A percentile compares a stretch with the other conserved stretches of the same genome.
Evolutionary conservation across 1,140 invertebrate species (phyloP).

Genomic region (Leptopilina boulardi): DNA sequence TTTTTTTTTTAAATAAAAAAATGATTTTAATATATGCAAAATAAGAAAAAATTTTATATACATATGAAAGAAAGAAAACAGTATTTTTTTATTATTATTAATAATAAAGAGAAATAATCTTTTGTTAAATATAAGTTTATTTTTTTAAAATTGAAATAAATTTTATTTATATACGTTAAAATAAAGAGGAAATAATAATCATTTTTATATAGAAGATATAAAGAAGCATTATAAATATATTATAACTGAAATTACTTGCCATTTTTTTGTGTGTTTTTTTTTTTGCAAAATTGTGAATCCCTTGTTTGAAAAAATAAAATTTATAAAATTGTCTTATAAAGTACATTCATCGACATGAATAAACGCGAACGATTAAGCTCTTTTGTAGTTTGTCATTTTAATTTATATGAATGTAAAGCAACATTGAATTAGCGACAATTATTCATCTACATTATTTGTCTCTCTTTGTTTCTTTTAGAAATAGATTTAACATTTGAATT

Average conservation of each 20-base stretch:
- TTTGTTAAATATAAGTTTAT: no score
- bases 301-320: neutral
- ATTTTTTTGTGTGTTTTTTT: neutral
- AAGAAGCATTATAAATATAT: no score
- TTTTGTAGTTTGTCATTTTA: neutral
- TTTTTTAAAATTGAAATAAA: no score
- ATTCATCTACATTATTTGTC: neutral
- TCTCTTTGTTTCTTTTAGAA: neutral
- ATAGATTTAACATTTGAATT: neutral
- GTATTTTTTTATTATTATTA: no score
- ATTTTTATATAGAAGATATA: no score
- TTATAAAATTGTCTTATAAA: neutral
- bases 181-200: no score
- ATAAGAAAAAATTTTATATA: no score
- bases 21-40: no score
- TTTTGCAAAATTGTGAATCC: neutral
- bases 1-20: no score
- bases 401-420: neutral
- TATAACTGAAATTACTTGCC: neutral
- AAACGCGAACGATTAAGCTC: neutral
- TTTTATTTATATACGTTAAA: no score
- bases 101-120: no score
- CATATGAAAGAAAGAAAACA: no score
- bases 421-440: neutral
- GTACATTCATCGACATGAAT: neutral